Conservation (phyloP, 2,797 vertebrate genomes). For the Danionella dracula region DNA sequence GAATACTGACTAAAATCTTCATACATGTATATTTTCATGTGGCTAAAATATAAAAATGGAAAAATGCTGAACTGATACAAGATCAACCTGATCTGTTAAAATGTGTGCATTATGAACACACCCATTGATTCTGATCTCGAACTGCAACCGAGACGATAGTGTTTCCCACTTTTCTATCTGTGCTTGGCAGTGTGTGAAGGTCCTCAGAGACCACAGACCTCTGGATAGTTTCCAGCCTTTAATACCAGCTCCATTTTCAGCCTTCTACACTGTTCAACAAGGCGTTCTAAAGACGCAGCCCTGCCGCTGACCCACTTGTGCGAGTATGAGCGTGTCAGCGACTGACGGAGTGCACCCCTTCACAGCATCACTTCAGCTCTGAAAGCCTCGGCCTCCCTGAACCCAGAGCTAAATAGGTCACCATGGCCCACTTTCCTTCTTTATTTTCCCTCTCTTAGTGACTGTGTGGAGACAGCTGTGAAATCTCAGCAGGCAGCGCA, state of each 20-base stretch:
- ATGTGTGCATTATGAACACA: too few species aligned
- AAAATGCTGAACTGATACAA: too few species aligned
- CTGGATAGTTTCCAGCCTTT: constrained; percentile 62
- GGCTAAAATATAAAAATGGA: too few species aligned
- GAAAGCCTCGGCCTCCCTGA: constrained; percentile 76
- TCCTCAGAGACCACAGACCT: constrained; percentile 54
- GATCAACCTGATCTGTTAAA: too few species aligned
- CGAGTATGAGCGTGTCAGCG: constrained; percentile 67
- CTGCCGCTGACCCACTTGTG: constrained; percentile 73
- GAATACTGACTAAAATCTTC: too few species aligned
- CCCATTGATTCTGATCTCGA: too few species aligned
- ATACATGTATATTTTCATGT: too few species aligned
- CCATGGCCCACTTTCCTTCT: constrained; percentile 74
- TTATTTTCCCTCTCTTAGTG: constrained; percentile 45
- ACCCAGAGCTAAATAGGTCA: constrained; percentile 78
- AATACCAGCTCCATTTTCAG: constrained; percentile 74
- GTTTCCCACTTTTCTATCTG: not conserved
- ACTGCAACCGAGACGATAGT: not conserved
- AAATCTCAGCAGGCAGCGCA: constrained; percentile 57
- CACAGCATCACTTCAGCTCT: constrained; percentile 64
- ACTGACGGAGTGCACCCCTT: constrained; percentile 62
- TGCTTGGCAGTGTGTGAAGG: not conserved
- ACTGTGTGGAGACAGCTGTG: constrained; percentile 64
- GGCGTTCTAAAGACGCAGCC: constrained; percentile 72
- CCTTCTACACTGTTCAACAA: constrained; percentile 69